phyloP scores from a whole-genome alignment of 2,888 invertebrate species.

The Lapara coniferarum region DNA sequence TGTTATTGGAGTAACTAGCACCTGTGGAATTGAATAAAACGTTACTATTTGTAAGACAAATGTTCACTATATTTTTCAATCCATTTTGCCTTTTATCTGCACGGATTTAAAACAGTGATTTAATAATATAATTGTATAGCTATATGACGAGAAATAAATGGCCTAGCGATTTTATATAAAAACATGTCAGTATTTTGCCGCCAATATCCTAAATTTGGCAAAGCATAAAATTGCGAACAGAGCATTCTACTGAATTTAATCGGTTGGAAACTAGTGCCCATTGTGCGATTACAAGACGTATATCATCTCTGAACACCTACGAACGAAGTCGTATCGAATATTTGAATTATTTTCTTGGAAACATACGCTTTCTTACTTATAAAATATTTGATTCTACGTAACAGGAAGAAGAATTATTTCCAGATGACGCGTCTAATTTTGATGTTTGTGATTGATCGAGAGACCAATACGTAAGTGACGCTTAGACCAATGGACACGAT shows the following conservation, averaged over 20 bases:
- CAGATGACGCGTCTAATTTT: no score
- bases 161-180: background rate
- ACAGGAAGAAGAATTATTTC: no score
- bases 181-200: background rate
- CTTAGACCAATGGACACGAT: no score
- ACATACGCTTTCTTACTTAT: background rate
- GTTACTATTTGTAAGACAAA: no score
- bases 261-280: constrained; percentile 7
- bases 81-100: no score
- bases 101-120: background rate
- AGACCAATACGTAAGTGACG: no score
- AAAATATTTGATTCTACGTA: no score
- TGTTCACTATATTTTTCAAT: no score
- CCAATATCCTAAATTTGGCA: background rate
- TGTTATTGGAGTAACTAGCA: constrained; percentile 66
- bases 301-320: background rate
- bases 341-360: background rate
- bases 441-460: no score
- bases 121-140: background rate
- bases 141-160: no score
- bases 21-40: constrained; percentile 53
- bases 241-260: constrained; percentile 6
- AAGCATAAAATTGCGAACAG: constrained; percentile 8
- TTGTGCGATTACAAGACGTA: constrained; percentile 1
- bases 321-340: background rate